Evolutionary conservation across 1,140 invertebrate species (phyloP).

Genomic region (Pseudomyrmex pallidus): DNA sequence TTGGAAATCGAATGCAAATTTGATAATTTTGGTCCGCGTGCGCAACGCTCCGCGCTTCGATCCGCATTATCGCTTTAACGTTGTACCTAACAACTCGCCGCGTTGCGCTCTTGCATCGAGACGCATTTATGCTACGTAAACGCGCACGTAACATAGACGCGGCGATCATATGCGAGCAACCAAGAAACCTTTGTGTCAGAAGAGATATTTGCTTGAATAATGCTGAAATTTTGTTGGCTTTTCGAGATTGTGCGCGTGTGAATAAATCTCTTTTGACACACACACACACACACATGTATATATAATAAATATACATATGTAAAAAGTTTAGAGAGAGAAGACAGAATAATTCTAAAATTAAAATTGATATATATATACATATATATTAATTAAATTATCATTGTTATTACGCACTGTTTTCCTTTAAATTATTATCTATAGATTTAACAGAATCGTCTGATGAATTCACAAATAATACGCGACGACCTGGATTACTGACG

Average conservation of each 20-base stretch:
- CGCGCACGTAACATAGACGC: neutral
- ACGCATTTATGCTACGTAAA: constrained; percentile 27
- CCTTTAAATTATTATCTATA: neutral
- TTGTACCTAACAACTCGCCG: neutral
- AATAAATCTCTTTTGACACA: neutral
- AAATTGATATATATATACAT: too few relatives aligned
- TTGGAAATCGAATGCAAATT: constrained; percentile 71
- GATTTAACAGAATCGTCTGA: constrained; percentile 3
- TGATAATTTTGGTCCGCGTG: constrained; percentile 63
- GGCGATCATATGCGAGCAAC: neutral
- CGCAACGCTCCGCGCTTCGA: constrained; percentile 14
- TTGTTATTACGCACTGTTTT: neutral
- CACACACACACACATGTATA: too few relatives aligned
- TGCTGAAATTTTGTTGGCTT: neutral
- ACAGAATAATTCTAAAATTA: too few relatives aligned
- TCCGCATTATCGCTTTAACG: constrained; percentile 37
- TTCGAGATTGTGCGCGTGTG: neutral
- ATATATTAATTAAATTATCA: neutral
- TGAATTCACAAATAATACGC: constrained; percentile 1
- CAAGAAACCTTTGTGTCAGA: neutral
- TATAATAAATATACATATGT: too few relatives aligned
- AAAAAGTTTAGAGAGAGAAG: too few relatives aligned
- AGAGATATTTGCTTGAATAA: neutral
- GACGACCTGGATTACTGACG: constrained; percentile 40
- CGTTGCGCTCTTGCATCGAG: neutral